Percentiles rank a stretch among this genome's conserved stretches.
Evolutionary conservation across 30 jellyfish, hydroid and myxozoan species (phyloP).

Genomic region (Mastigias papua): DNA sequence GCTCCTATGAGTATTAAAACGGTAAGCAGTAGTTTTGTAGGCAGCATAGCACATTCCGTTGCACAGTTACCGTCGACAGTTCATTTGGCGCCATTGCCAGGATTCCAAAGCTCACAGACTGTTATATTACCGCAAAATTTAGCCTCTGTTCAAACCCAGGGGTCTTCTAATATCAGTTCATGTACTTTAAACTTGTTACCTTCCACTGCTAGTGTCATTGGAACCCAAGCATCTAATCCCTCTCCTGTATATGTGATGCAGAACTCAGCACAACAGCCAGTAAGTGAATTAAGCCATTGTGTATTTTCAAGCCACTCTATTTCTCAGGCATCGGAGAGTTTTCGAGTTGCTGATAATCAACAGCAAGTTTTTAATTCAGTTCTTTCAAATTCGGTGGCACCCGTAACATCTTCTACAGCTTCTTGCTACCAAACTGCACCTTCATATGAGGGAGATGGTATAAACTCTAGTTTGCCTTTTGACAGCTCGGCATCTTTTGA

Average conservation of each 20-base stretch:
- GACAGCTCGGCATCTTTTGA: not conserved
- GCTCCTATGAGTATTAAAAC: not conserved
- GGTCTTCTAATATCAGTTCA: not conserved
- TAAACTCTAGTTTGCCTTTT: not conserved
- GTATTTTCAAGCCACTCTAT: not conserved
- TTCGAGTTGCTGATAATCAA: not conserved
- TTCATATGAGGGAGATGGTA: not conserved
- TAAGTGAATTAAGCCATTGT: not conserved
- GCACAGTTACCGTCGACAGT: not conserved
- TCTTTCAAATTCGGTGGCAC: not conserved
- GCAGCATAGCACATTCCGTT: not conserved
- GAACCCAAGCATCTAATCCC: not conserved
- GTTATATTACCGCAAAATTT: not conserved
- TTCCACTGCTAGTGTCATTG: not conserved
- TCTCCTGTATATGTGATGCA: not conserved
- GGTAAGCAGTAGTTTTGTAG: not conserved
- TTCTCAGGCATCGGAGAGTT: not conserved
- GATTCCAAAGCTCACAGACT: not conserved
- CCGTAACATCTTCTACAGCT: not conserved
- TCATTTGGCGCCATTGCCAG: not conserved
- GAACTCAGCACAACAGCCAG: slow-evolving; percentile 15
- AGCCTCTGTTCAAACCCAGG: not conserved
- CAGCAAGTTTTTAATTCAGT: not conserved
- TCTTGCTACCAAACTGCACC: slow-evolving; percentile 1
- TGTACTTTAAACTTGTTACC: not conserved